Base-by-base conservation (phyloP, 2,113 vertebrate species). In the Sapajus apella region DNA sequence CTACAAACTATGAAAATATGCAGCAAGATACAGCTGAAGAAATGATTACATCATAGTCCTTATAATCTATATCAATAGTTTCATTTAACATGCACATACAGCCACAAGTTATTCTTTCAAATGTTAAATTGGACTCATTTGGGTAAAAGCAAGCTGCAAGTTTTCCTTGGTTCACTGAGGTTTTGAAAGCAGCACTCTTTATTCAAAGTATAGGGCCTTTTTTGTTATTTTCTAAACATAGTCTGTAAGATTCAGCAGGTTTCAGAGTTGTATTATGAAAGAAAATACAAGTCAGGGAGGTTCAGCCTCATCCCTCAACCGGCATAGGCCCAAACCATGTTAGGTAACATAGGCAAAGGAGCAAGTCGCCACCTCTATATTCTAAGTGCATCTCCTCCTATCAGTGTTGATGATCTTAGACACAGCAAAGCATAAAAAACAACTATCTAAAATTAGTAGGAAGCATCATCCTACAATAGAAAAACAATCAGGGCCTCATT, bases 401-500 rank as follows among this genome's bases (percentile, higher is more conserved):
- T 55, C 75, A 68, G 21, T 58, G 68, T 35, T 84, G 55, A 87
- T 68, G 89, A 37, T 13, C 45, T 58, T 75, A 95, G 70, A 87
- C 43, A 94, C 8, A 93, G 77, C 73, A 83, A 94, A 72, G 14
- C 82, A 96, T 84, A 94, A 95, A 96, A 80, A 80, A 72, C 45
- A 94, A 87, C 40, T 68, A 82, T 81, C 56, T 77, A 77, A 95
- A 97, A 94, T 94, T 76, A 97, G 64, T 56, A 97, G 72, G 80
- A 23, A 94, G 47, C 85, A 87, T 95, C 66, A 94, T 55, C 58
- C 21, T 92, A 52, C 73, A 47, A 70, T 8, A 72, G 68, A 58
- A 82, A 91, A 94, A 92, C 80, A 90, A 96, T 93, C 66, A 81
- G 12, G 94, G 45, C 17, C 21, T 92, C 81, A 17, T 83, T 97